phyloP scores from a whole-genome alignment of 2,113 vertebrate species.

The Chamaetylas fuelleborni region DNA sequence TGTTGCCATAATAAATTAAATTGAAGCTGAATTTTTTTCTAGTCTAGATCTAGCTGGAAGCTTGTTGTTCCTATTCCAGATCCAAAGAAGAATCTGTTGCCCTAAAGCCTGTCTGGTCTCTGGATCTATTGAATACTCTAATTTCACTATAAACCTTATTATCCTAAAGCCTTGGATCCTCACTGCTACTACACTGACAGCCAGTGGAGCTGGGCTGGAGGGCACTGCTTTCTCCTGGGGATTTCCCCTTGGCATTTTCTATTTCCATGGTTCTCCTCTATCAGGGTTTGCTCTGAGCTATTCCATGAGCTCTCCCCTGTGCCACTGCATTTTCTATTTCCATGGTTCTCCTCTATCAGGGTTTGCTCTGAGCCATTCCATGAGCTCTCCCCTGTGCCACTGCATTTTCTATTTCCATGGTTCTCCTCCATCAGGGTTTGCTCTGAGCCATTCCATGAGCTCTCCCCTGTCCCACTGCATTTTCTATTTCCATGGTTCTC shows the following conservation, averaged over 20 bases:
- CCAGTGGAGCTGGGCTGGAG: background rate
- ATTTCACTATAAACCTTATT: background rate
- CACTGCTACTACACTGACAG: background rate
- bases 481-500: too few species aligned
- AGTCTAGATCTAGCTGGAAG: background rate
- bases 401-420: too few species aligned
- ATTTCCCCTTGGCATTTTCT: background rate
- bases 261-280: background rate
- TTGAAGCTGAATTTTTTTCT: background rate
- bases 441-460: too few species aligned
- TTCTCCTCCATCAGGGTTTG: too few species aligned
- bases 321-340: too few species aligned
- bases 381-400: background rate
- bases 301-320: rapidly evolving
- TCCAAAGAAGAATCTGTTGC: background rate
- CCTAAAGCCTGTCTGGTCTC: background rate
- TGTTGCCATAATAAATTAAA: background rate
- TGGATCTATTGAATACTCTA: background rate
- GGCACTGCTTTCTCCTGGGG: background rate
- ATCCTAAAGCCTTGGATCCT: background rate
- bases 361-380: too few species aligned
- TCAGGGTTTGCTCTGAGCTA: background rate
- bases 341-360: too few species aligned
- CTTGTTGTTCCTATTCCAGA: background rate
- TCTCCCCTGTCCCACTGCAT: too few species aligned